phyloP scores from a whole-genome alignment of 2,888 invertebrate species.

The Cinara cedri region DNA sequence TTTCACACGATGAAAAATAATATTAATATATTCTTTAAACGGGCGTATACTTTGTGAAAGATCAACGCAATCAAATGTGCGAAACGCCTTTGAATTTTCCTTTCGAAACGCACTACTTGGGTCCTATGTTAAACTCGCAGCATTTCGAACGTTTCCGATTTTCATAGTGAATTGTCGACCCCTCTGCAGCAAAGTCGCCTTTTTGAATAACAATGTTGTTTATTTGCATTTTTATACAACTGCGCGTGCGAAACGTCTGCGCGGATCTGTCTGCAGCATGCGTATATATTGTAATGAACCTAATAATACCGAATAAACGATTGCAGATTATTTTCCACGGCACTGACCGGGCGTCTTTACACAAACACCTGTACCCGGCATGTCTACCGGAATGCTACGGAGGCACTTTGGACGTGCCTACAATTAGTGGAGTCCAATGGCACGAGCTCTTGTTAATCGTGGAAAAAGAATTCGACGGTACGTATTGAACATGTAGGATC shows the following conservation, averaged over 20 bases:
- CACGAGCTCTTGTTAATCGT: slow-evolving; percentile 73
- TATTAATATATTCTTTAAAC: too few relatives aligned
- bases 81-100: too few relatives aligned
- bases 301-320: neutral
- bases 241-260: neutral
- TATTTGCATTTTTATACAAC: neutral
- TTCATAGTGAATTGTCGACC: neutral
- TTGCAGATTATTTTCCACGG: slow-evolving; percentile 76
- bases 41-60: too few relatives aligned
- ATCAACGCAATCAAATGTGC: too few relatives aligned
- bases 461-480: slow-evolving; percentile 73
- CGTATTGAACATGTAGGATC: too few relatives aligned
- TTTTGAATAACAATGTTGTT: too few relatives aligned
- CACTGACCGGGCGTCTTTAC: slow-evolving; percentile 69
- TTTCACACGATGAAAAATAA: too few relatives aligned
- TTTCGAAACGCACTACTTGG: too few relatives aligned
- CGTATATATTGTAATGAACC: neutral
- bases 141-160: neutral
- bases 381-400: slow-evolving; percentile 72
- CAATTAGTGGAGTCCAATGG: slow-evolving; percentile 70
- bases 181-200: too few relatives aligned
- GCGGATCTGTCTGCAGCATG: neutral
- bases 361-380: slow-evolving; percentile 68
- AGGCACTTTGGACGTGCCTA: slow-evolving; percentile 71
- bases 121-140: too few relatives aligned